Base-by-base conservation (phyloP, 2,888 invertebrate species). In the Acrobasis repandana region DNA sequence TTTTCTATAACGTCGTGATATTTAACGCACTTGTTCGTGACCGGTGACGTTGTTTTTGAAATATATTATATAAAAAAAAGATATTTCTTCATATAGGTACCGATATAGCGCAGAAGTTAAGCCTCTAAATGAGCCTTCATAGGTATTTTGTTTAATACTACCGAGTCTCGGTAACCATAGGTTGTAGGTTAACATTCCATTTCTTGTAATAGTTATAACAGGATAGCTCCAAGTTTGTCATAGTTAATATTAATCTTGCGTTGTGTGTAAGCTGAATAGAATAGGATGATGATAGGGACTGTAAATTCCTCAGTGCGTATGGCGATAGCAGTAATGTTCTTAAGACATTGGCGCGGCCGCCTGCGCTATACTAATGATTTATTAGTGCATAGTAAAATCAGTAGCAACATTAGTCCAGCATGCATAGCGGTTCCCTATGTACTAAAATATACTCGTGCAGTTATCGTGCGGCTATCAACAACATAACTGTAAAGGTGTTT, bases 111-210 rank as follows among this genome's bases (percentile, higher is more conserved):
- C 28, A 28, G 28, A 28, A 43, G 33, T 65, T 38, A 59, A 50
- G 33, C 52, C n/a, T 61, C 51, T 64, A 50, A 61, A 51, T 61
- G 66, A 65, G 56, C 63, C 66, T 66, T 67, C 68, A 68, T 70
- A 61, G 67, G 63, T 71, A 59, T 67, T 68, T 64, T 47, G 57
- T 70, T 68, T 69, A 28, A 58, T 71, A 83, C 77, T 84, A 79
- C 80, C 80, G 69, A 69, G 64, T 68, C 67, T 75, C 73, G 70
- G 74, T 78, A 76, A 74, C 70, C 63, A 74, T 85, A 86, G 85
- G 82, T 85, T 85, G 85, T 88, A 85, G 83, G 69, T 76, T 82
- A 82, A 88, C 87, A 88, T 88, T 88, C 88, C 88, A 88, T 9
- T 8, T 67, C 63, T 69, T 70, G 63, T 43, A 56, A 56, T n/a